Evolutionary conservation across 2,113 vertebrate species (phyloP), one percentile per base, ranked within the genome.

Genomic region (Laterallus jamaicensis): DNA sequence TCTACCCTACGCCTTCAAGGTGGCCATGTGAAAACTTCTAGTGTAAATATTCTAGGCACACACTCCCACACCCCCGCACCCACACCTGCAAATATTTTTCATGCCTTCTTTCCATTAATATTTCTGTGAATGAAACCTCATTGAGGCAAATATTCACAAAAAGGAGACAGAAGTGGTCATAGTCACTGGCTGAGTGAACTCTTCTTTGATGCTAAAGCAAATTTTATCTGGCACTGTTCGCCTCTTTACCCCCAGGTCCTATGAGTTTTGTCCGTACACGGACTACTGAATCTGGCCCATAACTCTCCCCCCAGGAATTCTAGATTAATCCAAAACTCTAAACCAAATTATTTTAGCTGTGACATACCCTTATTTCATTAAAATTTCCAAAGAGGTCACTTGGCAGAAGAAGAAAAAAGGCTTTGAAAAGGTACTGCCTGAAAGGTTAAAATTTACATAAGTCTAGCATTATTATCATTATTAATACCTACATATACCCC

Each of bases 381-480:
- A 60, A 80, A 77, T 86, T 91, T 96, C 39, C 81, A 54, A 70
- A 92, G 82, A 78, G 42, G 52, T 86, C 71, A 75, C 56, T 81
- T 90, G 86, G 75, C 32, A 94, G 55, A 83, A 77, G 42, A 90
- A 91, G 40, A 94, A 93, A 84, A 89, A 92, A 79, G 29, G 7
- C 22, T 85, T 91, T 77, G 19, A 22, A 82, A 95, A 83, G 31
- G 42, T 85, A 66, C 31, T 86, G 8, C n/a, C 44, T 77, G 39
- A 96, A 97, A 96, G 92, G 94, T 93, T 92, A 96, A 96, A 95
- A 97, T 97, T 93, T 95, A 83, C 92, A 80, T 96, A 82, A 93
- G 52, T 86, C 56, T 88, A 37, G 35, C 56, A 83, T 94, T 86
- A 86, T 93, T 93, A 90, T 90, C 55, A 56, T 94, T 94, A 83